These are phyloP conservation scores for Lampris megalopsis DNA, from an alignment of 2,113 vertebrate species.

Conservation along the genomic window DNA sequence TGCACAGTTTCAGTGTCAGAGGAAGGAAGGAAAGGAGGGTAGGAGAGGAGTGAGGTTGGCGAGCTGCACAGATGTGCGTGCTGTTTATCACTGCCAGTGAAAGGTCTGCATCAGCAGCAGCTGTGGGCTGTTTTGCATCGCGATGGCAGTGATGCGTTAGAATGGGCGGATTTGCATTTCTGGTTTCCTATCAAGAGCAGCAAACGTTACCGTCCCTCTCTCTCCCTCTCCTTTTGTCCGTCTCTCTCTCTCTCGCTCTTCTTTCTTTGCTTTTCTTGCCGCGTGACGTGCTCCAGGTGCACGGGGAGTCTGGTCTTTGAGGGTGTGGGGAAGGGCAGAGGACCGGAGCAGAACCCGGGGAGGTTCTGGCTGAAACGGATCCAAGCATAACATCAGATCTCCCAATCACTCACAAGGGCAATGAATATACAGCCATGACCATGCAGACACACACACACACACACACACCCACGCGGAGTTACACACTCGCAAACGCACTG, in stretches of 20 bases:
- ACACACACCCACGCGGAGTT: neutral
- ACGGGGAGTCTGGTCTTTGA: conserved; percentile 30
- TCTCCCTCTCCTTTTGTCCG: conserved; percentile 23
- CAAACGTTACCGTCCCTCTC: conserved; percentile 46
- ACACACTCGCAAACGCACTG: neutral
- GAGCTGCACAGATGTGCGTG: conserved; percentile 58
- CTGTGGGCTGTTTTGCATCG: conserved; percentile 76
- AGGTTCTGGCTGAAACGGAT: conserved; percentile 49
- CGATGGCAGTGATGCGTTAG: conserved; percentile 55
- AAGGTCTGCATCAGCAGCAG: conserved; percentile 78
- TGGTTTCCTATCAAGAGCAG: conserved; percentile 66
- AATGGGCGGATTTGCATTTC: conserved; percentile 76
- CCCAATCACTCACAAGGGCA: conserved; percentile 27
- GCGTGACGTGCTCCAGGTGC: neutral
- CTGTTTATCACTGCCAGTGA: conserved; percentile 71
- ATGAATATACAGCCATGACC: conserved; percentile 18
- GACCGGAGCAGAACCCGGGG: conserved; percentile 48
- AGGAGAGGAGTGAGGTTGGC: conserved; percentile 45
- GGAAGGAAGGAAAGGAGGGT: conserved; percentile 26
- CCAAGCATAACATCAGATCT: conserved; percentile 56
- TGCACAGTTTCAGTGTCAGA: too few relatives aligned
- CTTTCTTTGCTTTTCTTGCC: neutral
- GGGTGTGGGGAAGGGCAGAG: conserved; percentile 16
- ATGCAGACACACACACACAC: neutral
- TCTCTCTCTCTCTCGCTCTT: conserved; percentile 24